A percentile compares a stretch with the other conserved stretches of the same genome.
Conservation (phyloP, 1,140 invertebrate genomes). For the Sycophaga agraensis region DNA sequence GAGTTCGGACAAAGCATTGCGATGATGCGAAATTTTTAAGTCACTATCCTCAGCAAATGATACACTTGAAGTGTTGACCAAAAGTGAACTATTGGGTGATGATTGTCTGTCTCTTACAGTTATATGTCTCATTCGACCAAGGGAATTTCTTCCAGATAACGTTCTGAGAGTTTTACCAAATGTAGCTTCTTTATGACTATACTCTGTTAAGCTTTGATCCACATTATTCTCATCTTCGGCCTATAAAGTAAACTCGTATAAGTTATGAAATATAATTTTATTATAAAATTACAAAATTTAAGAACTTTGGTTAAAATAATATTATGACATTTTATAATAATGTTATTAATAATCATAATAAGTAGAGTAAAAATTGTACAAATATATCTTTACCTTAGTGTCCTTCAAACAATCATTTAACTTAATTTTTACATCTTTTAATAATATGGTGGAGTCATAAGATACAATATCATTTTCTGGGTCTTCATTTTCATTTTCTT, state of each 20-base stretch:
- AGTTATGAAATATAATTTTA: too few species aligned
- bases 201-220: conserved; percentile 26
- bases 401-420: conserved; percentile 49
- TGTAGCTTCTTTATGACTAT: conserved; percentile 35
- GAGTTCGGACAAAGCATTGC: conserved; percentile 28
- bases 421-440: conserved; percentile 48
- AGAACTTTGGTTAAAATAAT: neutral
- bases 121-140: conserved; percentile 42
- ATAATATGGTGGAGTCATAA: conserved; percentile 43
- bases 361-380: neutral
- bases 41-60: conserved; percentile 34
- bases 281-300: neutral
- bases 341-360: neutral
- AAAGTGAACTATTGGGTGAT: conserved; percentile 46
- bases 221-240: conserved; percentile 24
- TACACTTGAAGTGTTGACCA: conserved; percentile 42
- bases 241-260: conserved; percentile 11
- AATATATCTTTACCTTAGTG: conserved; percentile 31
- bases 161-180: conserved; percentile 46
- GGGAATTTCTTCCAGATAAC: conserved; percentile 43
- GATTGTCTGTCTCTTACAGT: conserved; percentile 39
- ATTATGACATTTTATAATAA: neutral
- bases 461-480: conserved; percentile 36
- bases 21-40: conserved; percentile 35
- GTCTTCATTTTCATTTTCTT: conserved; percentile 15